Evolutionary conservation across 2,888 invertebrate species (phyloP).

Genomic region (Leucania comma): DNA sequence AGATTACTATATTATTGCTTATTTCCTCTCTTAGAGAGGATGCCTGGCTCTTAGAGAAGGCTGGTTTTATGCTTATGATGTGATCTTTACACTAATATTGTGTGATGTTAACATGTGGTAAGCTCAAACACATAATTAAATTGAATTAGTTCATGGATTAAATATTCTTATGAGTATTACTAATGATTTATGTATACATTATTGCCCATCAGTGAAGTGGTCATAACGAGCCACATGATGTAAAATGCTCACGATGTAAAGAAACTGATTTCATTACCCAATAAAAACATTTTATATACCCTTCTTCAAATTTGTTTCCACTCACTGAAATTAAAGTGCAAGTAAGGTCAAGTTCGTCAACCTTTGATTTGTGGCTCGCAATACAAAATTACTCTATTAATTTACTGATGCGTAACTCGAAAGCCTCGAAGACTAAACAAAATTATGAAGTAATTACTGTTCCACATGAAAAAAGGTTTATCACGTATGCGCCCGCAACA

Average conservation of each 20-base stretch:
- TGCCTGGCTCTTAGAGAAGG: too few species aligned
- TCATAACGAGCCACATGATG: too few species aligned
- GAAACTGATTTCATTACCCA: background rate
- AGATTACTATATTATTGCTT: too few species aligned
- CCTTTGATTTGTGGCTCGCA: background rate
- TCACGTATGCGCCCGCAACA: conserved; percentile 69
- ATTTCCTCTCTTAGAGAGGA: too few species aligned
- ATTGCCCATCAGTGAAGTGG: background rate
- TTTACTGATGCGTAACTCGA: too few species aligned
- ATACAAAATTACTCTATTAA: background rate
- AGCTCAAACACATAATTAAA: conserved; percentile 1
- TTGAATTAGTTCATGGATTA: conserved; percentile 5
- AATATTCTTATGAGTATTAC: background rate
- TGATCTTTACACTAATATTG: background rate
- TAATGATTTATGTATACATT: background rate
- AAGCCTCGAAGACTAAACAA: conserved; percentile 34
- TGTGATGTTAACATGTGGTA: background rate
- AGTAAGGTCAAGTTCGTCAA: background rate
- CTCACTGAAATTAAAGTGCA: background rate
- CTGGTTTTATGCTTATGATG: too few species aligned
- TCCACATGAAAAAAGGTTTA: conserved; percentile 65
- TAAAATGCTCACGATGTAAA: background rate
- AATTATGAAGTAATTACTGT: conserved; percentile 64
- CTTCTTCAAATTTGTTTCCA: background rate
- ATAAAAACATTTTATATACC: too few species aligned